A percentile compares a stretch with the other conserved stretches of the same genome.
Conservation (phyloP, 2,888 invertebrate species). For the Agrotis ipsilon region DNA sequence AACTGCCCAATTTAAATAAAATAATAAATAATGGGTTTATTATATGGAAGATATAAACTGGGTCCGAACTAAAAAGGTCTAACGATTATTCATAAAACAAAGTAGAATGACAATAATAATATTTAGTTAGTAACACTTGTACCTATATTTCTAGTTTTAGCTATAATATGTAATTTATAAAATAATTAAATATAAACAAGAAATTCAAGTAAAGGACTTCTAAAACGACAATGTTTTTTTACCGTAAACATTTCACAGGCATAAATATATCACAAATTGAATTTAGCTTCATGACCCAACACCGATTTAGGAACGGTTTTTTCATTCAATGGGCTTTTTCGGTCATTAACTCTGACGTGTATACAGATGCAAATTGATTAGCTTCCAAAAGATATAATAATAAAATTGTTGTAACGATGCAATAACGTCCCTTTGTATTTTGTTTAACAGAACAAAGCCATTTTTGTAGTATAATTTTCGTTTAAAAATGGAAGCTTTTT, state of each 20-base stretch:
- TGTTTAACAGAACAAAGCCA: slow-evolving; percentile 32
- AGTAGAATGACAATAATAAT: too few species aligned
- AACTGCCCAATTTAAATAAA: too few species aligned
- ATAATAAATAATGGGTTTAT: too few species aligned
- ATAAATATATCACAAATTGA: slow-evolving; percentile 62
- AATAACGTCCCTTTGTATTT: slow-evolving; percentile 53
- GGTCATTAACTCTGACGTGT: slow-evolving; percentile 60
- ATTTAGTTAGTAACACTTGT: too few species aligned
- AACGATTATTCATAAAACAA: too few species aligned
- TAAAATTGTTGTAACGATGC: slow-evolving; percentile 61
- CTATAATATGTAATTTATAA: too few species aligned
- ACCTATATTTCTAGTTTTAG: too few species aligned
- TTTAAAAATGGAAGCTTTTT: slow-evolving; percentile 5
- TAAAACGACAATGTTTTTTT: slow-evolving; percentile 22
- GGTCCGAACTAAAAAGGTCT: too few species aligned
- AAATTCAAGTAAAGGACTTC: too few species aligned
- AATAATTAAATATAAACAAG: too few species aligned
- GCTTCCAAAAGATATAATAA: slow-evolving; percentile 62
- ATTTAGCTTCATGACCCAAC: slow-evolving; percentile 60
- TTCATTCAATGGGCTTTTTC: slow-evolving; percentile 59
- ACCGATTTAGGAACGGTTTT: slow-evolving; percentile 60
- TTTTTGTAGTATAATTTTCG: slow-evolving; percentile 10
- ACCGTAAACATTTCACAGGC: slow-evolving; percentile 22
- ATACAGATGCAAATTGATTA: slow-evolving; percentile 62
- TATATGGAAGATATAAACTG: too few species aligned